Conservation (phyloP, 53 echinoderm and acorn worm species). For the Hippasteria phrygiana region DNA sequence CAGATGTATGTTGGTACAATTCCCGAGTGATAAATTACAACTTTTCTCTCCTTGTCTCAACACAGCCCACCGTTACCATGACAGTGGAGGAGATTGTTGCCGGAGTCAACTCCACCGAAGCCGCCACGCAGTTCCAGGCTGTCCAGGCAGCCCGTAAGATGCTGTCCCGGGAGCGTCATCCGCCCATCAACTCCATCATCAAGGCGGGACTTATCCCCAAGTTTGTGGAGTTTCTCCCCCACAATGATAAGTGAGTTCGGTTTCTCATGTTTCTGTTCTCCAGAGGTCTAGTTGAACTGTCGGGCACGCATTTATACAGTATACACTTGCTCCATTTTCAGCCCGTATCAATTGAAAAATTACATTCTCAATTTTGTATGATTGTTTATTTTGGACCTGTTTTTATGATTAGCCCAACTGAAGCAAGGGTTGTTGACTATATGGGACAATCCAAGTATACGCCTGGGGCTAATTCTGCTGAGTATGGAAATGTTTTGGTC, state of each 20-base stretch:
- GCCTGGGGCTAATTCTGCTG: no score
- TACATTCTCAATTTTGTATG: no score
- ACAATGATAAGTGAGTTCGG: conserved; percentile 86
- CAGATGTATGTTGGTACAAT: no score
- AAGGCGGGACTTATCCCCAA: conserved; percentile 87
- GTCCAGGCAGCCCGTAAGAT: conserved; percentile 91
- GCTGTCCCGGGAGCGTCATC: conserved; percentile 93
- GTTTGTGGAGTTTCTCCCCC: conserved; percentile 82
- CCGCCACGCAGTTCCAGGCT: conserved; percentile 75
- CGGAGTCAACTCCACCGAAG: conserved; percentile 68
- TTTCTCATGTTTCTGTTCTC: neutral
- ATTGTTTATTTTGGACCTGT: no score
- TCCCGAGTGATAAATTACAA: neutral
- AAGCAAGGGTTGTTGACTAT: no score
- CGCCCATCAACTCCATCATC: conserved; percentile 92
- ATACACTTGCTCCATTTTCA: no score
- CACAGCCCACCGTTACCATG: conserved; percentile 78
- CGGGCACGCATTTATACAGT: no score
- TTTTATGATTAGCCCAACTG: no score
- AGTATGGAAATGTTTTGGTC: no score
- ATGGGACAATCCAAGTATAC: no score
- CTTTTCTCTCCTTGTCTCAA: neutral
- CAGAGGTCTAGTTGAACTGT: neutral
- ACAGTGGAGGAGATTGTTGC: conserved; percentile 85
- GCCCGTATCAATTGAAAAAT: no score